Base-by-base conservation (phyloP, 2,113 vertebrate species). In the Odocoileus virginianus region DNA sequence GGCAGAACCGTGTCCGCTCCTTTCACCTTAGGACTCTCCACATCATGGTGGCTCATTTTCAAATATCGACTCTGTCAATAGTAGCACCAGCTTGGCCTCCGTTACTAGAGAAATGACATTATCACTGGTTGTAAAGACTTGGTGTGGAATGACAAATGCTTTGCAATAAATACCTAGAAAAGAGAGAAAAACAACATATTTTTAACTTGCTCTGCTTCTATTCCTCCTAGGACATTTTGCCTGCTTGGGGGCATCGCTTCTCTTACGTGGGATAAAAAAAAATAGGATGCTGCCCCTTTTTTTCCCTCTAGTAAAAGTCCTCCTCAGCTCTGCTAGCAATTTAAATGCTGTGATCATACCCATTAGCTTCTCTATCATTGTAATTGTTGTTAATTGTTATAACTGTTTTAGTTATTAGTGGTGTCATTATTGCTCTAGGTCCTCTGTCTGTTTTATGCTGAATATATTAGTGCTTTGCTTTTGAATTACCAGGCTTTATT, bases 371-470 rank as follows among this genome's bases (percentile, higher is more conserved):
- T 98, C 96, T 96, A 97, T 47, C 92, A 90, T 94, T 93, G 95
- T 98, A 97, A 98, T 98, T 97, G 98, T 89, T 97, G 98, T 97
- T 98, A 98, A 98, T 98, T n/a, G 95, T 98, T 98, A 76, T 82
- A 97, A 98, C 98, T 64, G 98, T 97, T 97, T 98, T 95, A 61
- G 97, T 98, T 97, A 97, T 98, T 93, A 98, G 97, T 96, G 23
- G 83, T 93, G 95, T 95, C 96, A 6, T 95, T 96, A 98, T 96
- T n/a, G 98, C 98, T 98, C 67, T 58, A 84, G 97, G 97, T 93
- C 97, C 98, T 96, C 96, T 92, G 94, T 97, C 98, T 98, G 98
- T 97, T 98, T 95, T 89, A 87, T 95, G 27, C 98, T 96, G 95
- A 98, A 97, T 92, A n/a, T 33, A 93, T 98, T 88, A 96, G 97